Evolutionary conservation across 2,113 vertebrate species (phyloP).

Genomic region (Calidris pygmaea): DNA sequence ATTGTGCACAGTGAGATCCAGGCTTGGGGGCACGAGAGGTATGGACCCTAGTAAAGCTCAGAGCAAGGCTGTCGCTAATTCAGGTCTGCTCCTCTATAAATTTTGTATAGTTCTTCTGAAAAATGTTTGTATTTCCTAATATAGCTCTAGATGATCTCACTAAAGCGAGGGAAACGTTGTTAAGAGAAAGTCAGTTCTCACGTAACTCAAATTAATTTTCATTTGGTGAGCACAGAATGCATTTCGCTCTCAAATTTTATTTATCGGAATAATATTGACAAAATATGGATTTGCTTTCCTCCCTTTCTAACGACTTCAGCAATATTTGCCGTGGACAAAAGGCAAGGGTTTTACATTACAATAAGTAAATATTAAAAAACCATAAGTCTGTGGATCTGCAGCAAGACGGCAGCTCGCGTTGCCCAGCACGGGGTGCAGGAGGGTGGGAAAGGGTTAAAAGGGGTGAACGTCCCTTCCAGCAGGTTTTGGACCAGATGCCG

Average conservation of each 20-base stretch:
- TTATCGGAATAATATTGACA: neutral
- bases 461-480: neutral
- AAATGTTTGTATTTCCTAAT: conserved; percentile 21
- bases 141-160: neutral
- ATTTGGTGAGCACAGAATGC: neutral
- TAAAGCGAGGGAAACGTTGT: neutral
- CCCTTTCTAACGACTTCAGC: neutral
- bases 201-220: neutral
- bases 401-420: fast-evolving
- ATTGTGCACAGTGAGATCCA: neutral
- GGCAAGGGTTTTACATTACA: neutral
- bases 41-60: neutral
- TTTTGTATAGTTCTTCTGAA: neutral
- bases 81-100: neutral
- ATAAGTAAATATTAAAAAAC: neutral
- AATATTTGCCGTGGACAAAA: neutral
- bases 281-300: neutral
- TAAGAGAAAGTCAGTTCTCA: neutral
- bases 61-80: neutral
- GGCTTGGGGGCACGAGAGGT: neutral
- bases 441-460: neutral
- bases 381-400: neutral
- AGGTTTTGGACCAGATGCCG: neutral
- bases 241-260: neutral
- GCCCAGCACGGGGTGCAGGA: fast-evolving